A percentile compares a stretch with the other conserved stretches of the same genome.
These are phyloP conservation scores for Drosophila ezoana DNA, from an alignment of 2,888 invertebrate genomes.

Conservation along the genomic window DNA sequence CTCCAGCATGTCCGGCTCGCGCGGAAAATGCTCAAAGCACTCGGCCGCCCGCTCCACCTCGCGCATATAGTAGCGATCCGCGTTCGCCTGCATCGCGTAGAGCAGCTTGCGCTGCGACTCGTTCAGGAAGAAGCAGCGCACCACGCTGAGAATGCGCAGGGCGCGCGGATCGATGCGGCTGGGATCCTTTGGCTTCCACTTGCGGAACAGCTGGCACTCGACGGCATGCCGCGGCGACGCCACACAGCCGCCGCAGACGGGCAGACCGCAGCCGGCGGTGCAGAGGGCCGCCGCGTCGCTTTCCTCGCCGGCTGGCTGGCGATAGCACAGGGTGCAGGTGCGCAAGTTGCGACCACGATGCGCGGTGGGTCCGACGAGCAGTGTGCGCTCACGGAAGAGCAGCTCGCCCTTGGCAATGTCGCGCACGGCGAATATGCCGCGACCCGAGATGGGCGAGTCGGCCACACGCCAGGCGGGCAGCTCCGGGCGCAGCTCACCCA, in stretches of 20 bases:
- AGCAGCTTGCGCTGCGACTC: conserved; percentile 79
- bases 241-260: conserved; percentile 89
- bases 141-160: conserved; percentile 81
- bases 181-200: conserved; percentile 86
- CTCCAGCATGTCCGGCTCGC: conserved; percentile 75
- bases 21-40: conserved; percentile 83
- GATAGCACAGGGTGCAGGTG: conserved; percentile 89
- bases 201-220: conserved; percentile 88
- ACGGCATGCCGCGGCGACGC: conserved; percentile 86
- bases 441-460: conserved; percentile 88
- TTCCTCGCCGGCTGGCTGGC: conserved; percentile 81
- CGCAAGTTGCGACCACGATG: conserved; percentile 86
- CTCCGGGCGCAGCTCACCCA: conserved; percentile 68
- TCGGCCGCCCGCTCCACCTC: conserved; percentile 78
- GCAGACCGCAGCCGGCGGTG: conserved; percentile 88
- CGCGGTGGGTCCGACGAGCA: conserved; percentile 89
- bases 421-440: conserved; percentile 89
- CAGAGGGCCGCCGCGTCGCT: conserved; percentile 85
- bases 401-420: conserved; percentile 89
- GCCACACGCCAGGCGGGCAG: conserved; percentile 86
- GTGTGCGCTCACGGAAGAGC: conserved; percentile 89
- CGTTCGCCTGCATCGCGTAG: conserved; percentile 83
- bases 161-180: conserved; percentile 70
- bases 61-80: conserved; percentile 76
- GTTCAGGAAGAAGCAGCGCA: conserved; percentile 82